Percentiles rank a stretch among this genome's conserved stretches.
phyloP scores from a whole-genome alignment of 2,113 vertebrate genomes.

The Herpetotheres cachinnans region DNA sequence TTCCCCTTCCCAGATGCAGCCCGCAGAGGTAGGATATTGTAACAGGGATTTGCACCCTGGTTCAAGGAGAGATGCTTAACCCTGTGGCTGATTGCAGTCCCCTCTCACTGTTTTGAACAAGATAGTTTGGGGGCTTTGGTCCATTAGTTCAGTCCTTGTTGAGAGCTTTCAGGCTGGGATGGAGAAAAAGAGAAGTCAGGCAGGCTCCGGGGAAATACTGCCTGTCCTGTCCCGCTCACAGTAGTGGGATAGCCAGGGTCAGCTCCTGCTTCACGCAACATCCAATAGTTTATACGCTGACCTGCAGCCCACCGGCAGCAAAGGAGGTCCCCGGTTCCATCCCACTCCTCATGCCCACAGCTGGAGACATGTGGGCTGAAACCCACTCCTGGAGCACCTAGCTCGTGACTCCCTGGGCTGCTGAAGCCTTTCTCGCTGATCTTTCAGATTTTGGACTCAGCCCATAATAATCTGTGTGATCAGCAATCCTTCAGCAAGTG shows the following conservation, averaged over 20 bases:
- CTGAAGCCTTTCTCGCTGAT: not conserved
- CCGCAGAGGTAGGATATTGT: not conserved
- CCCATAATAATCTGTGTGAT: not conserved
- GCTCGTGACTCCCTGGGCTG: not conserved
- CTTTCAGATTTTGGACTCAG: not conserved
- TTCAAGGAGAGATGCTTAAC: not conserved
- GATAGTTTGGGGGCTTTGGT: accelerated
- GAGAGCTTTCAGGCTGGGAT: not conserved
- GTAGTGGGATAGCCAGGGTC: not conserved
- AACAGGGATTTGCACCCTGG: accelerated
- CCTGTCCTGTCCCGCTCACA: not conserved
- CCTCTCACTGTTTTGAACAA: not conserved
- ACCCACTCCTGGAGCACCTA: not conserved
- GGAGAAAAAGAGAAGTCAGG: not conserved
- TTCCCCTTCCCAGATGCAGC: not conserved
- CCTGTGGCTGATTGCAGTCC: not conserved
- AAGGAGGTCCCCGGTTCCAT: not conserved
- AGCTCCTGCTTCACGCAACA: not conserved
- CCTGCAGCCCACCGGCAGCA: not conserved
- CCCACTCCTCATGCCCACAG: not conserved
- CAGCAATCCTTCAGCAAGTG: not conserved
- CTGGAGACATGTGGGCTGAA: not conserved
- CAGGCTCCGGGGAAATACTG: not conserved
- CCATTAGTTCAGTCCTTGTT: not conserved
- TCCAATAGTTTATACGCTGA: not conserved